Base-by-base conservation (phyloP, 2,797 vertebrate species). In the Enteromius fasciolatus region DNA sequence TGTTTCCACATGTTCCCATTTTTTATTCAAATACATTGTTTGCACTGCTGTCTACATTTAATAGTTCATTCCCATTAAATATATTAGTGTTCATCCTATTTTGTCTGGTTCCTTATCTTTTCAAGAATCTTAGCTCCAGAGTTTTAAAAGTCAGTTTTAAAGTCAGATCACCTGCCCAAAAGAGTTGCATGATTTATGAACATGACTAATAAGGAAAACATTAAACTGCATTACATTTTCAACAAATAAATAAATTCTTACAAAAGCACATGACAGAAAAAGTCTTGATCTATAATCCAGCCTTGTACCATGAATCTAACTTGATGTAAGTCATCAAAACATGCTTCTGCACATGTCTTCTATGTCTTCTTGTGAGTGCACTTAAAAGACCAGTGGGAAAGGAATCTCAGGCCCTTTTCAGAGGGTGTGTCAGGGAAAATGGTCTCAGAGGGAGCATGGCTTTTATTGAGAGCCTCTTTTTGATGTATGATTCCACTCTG, bases 391-490 rank as follows among this genome's bases (percentile, higher is more conserved):
- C 41, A 63, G 25, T 36, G 78, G 67, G 68, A 63, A 23, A 44
- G 41, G 25, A 63, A 48, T 72, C 52, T 80, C 41, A 61, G 28
- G 54, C 54, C 9, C 54, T 57, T 83, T 39, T 59, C n/a, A 8
- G 7, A 70, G 39, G 25, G 39, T 39, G 57, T 46, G 28, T 67
- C 70, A 59, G 25, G 31, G 57, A 72, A 68, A 78, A 84, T 59
- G 33, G 59, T 78, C 73, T 52, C 70, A 50, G 25, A 63, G 80
- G 73, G 70, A 33, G 67, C 48, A 23, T 76, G 28, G 31, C 23
- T 80, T 82, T 86, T 83, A 83, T 79, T 85, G 78, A 83, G 75
- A 76, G 52, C 18, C 70, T 61, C 23, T 54, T 86, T 39, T 77
- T 78, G 68, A 64, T 57, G 70, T 69, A 52, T 75, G 23, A 48